Evolutionary conservation across 1,140 invertebrate species (phyloP).

Genomic region (Laodelphax striatellus): DNA sequence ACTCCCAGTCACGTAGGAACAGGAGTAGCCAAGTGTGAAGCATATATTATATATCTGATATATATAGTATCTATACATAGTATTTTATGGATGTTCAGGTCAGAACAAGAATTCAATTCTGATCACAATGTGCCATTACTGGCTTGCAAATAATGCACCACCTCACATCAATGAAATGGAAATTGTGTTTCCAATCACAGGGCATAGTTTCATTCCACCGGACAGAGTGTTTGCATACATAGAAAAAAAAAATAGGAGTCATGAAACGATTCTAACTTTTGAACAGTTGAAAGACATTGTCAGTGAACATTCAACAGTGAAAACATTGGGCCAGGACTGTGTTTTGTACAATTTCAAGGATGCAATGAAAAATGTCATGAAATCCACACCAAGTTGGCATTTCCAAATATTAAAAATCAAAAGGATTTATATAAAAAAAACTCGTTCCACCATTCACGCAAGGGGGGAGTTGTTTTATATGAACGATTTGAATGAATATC

Average conservation of each 20-base stretch:
- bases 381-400: background rate
- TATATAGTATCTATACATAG: too few relatives aligned
- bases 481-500: background rate
- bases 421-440: background rate
- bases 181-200: slow-evolving; percentile 22
- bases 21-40: too few relatives aligned
- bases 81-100: slow-evolving; percentile 23
- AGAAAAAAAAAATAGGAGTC: slow-evolving; percentile 14
- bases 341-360: background rate
- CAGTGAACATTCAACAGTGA: background rate
- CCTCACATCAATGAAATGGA: slow-evolving; percentile 21
- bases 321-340: background rate
- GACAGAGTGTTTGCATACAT: slow-evolving; percentile 27
- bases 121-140: slow-evolving; percentile 21
- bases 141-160: slow-evolving; percentile 19
- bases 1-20: too few relatives aligned
- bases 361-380: background rate
- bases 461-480: background rate
- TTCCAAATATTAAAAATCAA: background rate
- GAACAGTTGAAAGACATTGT: background rate
- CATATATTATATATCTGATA: too few relatives aligned
- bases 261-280: background rate
- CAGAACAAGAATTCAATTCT: slow-evolving; percentile 29
- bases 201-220: slow-evolving; percentile 25
- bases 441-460: background rate